Evolutionary conservation across 1,140 invertebrate genomes (phyloP).

Genomic region (Drosophila nigrodunni): DNA sequence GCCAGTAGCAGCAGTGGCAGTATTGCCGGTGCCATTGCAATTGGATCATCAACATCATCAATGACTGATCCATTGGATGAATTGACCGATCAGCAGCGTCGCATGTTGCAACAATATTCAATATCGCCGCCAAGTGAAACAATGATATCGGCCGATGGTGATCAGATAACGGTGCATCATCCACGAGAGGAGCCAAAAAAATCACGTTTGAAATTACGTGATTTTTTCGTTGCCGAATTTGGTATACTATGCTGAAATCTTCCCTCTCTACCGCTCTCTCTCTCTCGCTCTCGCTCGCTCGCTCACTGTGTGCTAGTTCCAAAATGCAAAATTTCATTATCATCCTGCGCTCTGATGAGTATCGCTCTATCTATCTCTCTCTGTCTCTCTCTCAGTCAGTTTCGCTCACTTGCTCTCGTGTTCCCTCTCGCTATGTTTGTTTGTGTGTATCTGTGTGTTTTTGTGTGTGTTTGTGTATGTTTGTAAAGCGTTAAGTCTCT

Average conservation of each 20-base stretch:
- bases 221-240: slow-evolving; percentile 84
- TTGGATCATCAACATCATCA: neutral
- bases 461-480: neutral
- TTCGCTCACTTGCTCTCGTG: slow-evolving; percentile 4
- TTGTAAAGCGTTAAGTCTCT: neutral
- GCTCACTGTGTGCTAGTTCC: slow-evolving; percentile 4
- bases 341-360: slow-evolving; percentile 6
- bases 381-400: neutral
- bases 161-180: slow-evolving; percentile 84
- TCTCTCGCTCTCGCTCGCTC: slow-evolving; percentile 2
- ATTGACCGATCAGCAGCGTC: slow-evolving; percentile 77
- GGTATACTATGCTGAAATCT: slow-evolving; percentile 59
- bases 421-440: slow-evolving; percentile 14
- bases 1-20: slow-evolving; percentile 28
- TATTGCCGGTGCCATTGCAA: slow-evolving; percentile 1
- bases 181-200: slow-evolving; percentile 79
- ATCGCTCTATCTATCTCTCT: slow-evolving; percentile 10
- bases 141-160: slow-evolving; percentile 80
- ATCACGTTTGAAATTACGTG: slow-evolving; percentile 80
- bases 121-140: slow-evolving; percentile 82
- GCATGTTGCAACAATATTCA: slow-evolving; percentile 76
- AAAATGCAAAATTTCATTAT: slow-evolving; percentile 9
- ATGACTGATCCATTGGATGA: slow-evolving; percentile 66
- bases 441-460: slow-evolving; percentile 8
- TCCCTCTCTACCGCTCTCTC: slow-evolving; percentile 1